Evolutionary conservation across 2,888 invertebrate species (phyloP), one percentile per base, ranked within the genome.

Genomic region (Acleris holmiana): DNA sequence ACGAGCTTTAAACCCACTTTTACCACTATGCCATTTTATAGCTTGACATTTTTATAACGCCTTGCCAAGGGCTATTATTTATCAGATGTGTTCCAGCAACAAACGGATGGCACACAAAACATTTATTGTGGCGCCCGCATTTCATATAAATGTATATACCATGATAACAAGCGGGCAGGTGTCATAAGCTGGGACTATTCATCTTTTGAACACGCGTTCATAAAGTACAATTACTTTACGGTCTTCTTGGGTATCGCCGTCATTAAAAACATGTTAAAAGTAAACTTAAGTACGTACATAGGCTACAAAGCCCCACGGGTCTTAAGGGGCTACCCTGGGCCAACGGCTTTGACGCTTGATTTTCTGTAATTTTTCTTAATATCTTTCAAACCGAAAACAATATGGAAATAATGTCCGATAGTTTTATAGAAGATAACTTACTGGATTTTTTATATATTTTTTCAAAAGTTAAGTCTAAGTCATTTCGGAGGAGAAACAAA

Each of bases 21-120:
- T 69, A 74, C 72, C 76, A 80, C 76, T 76, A 76, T 77, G 78
- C 79, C 76, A 76, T 82, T 80, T 82, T 80, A 82, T 80, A 78
- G 79, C 73, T 79, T 77, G 76, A 78, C 76, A 81, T 85, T 85
- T 86, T 86, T 82, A 85, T 86, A 86, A 83, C 86, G 78, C 80
- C 82, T 35, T 35, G 83, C 82, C 74, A 77, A 76, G 80, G 80
- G 86, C 84, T 74, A 85, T 85, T 80, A 84, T 88, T 88, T 86
- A 86, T 88, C 87, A 86, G 85, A 81, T 85, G 82, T 82, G 78
- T 78, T 77, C 82, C 82, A 72, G 75, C 70, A 79, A 78, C 74
- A 79, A 82, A 83, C 81, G 80, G 83, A 84, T 85, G 80, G 58
- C 51, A 58, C 56, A 82, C 82, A 82, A 82, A 84, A 81, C 83